Conservation (phyloP, 2,113 vertebrate genomes). For the Isichthys henryi region DNA sequence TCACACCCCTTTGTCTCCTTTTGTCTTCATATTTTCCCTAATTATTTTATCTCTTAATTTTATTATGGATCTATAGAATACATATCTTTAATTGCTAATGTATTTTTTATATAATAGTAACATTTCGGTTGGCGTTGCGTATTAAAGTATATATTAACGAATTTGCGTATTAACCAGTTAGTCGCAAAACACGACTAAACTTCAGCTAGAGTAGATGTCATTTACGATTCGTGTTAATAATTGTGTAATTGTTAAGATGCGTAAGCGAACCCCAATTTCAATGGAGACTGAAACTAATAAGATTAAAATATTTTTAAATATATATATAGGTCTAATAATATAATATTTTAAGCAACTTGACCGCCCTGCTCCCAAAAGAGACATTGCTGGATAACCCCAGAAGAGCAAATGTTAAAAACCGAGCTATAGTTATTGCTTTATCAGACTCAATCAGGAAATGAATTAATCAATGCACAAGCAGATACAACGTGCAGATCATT, state of each 20-base stretch:
- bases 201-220: neutral
- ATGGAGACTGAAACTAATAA: conserved; percentile 44
- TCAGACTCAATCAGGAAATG: conserved; percentile 88
- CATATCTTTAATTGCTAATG: neutral
- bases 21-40: neutral
- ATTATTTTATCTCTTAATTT: neutral
- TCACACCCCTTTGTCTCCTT: neutral
- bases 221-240: neutral
- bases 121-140: neutral
- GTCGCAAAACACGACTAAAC: neutral
- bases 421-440: conserved; percentile 91
- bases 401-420: conserved; percentile 80
- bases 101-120: neutral
- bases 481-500: conserved; percentile 80
- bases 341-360: conserved; percentile 46
- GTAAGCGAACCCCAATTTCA: neutral
- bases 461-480: conserved; percentile 95
- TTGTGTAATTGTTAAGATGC: neutral
- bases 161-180: neutral
- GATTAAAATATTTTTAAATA: conserved; percentile 67
- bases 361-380: conserved; percentile 59
- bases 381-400: conserved; percentile 72
- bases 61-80: neutral
- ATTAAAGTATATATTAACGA: too few species aligned
- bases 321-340: conserved; percentile 63